Conservation (phyloP, 2,113 vertebrate genomes). For the Tonatia bakeri region DNA sequence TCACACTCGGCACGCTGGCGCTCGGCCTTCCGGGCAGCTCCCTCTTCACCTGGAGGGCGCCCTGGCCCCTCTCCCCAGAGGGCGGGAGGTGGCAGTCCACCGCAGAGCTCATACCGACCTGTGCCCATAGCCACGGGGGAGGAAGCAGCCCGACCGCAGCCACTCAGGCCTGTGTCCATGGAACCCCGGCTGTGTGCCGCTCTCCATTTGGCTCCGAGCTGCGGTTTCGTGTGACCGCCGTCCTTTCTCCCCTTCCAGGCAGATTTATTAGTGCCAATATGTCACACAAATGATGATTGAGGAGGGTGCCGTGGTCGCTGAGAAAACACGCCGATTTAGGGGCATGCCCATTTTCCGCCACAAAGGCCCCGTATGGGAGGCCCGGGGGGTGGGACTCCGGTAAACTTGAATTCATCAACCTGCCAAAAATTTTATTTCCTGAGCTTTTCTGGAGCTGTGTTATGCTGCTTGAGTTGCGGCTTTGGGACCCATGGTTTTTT, state of each 20-base stretch:
- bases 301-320: constrained; percentile 81
- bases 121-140: neutral
- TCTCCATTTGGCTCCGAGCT: constrained; percentile 49
- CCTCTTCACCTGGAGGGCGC: rapidly evolving
- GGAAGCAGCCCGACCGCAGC: neutral
- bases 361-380: constrained; percentile 34
- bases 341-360: constrained; percentile 37
- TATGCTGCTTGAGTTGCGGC: neutral
- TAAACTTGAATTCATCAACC: constrained; percentile 51
- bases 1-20: rapidly evolving
- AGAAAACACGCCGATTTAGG: constrained; percentile 89
- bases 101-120: neutral
- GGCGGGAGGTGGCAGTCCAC: no score
- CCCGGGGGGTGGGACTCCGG: neutral
- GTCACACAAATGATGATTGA: constrained; percentile 90
- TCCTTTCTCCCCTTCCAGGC: constrained; percentile 68
- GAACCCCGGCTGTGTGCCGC: constrained; percentile 58
- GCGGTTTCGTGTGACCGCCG: constrained; percentile 72
- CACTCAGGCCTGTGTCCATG: constrained; percentile 25
- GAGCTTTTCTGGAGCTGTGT: constrained; percentile 17
- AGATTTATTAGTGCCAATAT: constrained; percentile 77
- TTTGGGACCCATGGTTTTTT: constrained; percentile 50
- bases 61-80: neutral
- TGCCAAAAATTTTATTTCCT: neutral
- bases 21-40: neutral